Percentiles rank a stretch among this genome's conserved stretches.
Evolutionary conservation across 2,113 vertebrate genomes (phyloP).

Genomic region (Otus sunia): DNA sequence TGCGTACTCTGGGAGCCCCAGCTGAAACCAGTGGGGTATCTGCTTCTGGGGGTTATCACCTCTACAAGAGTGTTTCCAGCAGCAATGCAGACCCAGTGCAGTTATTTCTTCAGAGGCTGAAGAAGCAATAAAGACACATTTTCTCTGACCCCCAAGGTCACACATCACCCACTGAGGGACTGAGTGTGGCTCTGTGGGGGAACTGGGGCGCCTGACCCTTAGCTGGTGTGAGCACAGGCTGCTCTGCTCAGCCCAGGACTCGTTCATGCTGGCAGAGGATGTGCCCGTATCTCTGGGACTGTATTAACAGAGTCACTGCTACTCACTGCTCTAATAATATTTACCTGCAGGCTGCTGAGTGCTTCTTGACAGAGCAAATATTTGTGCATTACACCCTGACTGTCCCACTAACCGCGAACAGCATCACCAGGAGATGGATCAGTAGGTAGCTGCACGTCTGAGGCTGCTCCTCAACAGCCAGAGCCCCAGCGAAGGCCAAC

Average conservation of each 20-base stretch:
- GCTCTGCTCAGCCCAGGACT: background rate
- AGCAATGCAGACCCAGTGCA: rapidly evolving
- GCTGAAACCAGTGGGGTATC: background rate
- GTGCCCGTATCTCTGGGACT: background rate
- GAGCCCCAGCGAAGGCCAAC: background rate
- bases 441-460: background rate
- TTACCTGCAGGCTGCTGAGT: background rate
- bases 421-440: background rate
- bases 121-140: background rate
- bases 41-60: background rate
- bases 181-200: rapidly evolving
- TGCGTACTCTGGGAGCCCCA: background rate
- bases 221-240: background rate
- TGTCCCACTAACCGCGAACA: background rate
- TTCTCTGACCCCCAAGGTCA: background rate
- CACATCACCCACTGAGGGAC: background rate
- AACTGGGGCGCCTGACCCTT: background rate
- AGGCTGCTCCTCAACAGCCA: background rate
- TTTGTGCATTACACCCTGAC: background rate
- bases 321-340: background rate
- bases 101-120: background rate
- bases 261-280: background rate
- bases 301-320: background rate
- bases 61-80: background rate
- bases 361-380: background rate